These are phyloP conservation scores for Cheilosia vulpina DNA, from an alignment of 2,888 invertebrate genomes.

Conservation along the genomic window DNA sequence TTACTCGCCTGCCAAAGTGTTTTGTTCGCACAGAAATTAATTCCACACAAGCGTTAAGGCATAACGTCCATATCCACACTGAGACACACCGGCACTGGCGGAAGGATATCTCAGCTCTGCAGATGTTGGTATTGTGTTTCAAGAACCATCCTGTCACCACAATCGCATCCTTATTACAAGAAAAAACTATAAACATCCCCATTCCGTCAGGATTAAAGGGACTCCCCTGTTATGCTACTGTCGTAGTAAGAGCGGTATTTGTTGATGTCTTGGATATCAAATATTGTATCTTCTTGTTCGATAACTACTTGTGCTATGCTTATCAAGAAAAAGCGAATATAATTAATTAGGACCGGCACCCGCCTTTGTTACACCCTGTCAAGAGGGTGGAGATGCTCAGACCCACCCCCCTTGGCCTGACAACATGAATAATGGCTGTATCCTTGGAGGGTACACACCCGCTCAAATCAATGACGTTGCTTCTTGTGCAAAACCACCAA, in stretches of 20 bases:
- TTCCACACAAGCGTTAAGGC: slow-evolving; percentile 64
- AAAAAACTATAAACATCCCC: slow-evolving; percentile 9
- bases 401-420: slow-evolving; percentile 1
- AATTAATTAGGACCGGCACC: slow-evolving; percentile 65
- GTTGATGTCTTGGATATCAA: slow-evolving; percentile 67
- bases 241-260: slow-evolving; percentile 54
- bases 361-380: slow-evolving; percentile 54
- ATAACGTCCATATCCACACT: slow-evolving; percentile 55
- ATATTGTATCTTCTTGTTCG: slow-evolving; percentile 72
- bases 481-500: slow-evolving; percentile 33
- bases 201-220: slow-evolving; percentile 47
- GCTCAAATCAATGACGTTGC: slow-evolving; percentile 54
- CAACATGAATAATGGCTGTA: slow-evolving; percentile 58
- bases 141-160: slow-evolving; percentile 54
- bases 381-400: slow-evolving; percentile 18
- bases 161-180: slow-evolving; percentile 42
- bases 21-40: slow-evolving; percentile 69
- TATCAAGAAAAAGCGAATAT: slow-evolving; percentile 43
- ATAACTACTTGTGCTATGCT: slow-evolving; percentile 63
- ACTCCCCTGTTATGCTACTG: not conserved
- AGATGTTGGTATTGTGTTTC: slow-evolving; percentile 68
- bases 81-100: slow-evolving; percentile 31
- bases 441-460: slow-evolving; percentile 42
- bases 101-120: slow-evolving; percentile 67
- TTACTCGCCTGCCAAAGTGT: slow-evolving; percentile 49